phyloP scores from a whole-genome alignment of 2,113 vertebrate genomes.

The Miniopterus natalensis region DNA sequence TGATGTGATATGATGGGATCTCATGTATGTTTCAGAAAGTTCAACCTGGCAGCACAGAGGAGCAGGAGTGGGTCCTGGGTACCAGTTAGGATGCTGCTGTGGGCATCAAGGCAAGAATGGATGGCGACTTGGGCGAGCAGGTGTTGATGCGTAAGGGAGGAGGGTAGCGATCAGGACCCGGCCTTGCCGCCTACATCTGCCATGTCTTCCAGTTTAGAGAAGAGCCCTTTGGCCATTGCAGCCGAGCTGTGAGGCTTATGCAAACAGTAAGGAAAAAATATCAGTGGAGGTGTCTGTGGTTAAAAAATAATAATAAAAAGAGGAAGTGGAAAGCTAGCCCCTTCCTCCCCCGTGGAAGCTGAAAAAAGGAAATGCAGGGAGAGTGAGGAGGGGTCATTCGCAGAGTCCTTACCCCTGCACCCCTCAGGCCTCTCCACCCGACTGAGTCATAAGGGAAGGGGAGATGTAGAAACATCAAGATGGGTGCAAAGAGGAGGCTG shows the following conservation, averaged over 20 bases:
- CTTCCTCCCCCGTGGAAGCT: background rate
- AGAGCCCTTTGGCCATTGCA: background rate
- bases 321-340: background rate
- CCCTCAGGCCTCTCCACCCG: background rate
- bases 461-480: background rate
- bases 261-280: background rate
- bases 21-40: background rate
- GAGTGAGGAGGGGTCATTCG: background rate
- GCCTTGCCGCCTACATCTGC: rapidly evolving
- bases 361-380: background rate
- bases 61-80: background rate
- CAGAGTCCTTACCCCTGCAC: background rate
- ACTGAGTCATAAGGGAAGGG: background rate
- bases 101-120: background rate
- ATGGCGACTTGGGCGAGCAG: background rate
- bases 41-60: background rate
- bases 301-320: background rate
- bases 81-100: background rate
- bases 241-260: background rate
- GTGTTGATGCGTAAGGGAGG: background rate
- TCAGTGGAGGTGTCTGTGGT: background rate
- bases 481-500: too few relatives aligned
- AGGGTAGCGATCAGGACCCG: background rate
- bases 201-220: background rate
- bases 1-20: background rate